Conservation (phyloP, 2,113 vertebrate genomes). For the Tyrannus savana region DNA sequence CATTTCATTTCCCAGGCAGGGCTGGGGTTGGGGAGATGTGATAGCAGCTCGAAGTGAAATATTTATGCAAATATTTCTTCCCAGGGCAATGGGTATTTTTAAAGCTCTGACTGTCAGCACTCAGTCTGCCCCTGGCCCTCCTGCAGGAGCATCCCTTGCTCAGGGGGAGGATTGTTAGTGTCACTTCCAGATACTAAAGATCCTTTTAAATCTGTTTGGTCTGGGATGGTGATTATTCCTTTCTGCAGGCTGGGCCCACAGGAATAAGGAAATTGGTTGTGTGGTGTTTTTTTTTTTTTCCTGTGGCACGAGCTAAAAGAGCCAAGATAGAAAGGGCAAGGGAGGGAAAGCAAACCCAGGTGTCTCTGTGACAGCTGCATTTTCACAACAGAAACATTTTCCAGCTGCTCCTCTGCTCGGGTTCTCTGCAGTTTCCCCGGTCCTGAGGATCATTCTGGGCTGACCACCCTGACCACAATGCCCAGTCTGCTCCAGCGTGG, state of each 20-base stretch:
- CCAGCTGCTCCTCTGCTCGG: background rate
- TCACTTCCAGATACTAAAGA: background rate
- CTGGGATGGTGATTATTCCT: background rate
- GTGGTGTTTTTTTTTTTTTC: background rate
- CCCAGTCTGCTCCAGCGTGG: background rate
- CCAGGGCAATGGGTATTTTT: background rate
- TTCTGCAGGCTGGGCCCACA: background rate
- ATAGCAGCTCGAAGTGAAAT: constrained; percentile 14
- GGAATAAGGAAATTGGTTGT: background rate
- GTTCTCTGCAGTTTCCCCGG: background rate
- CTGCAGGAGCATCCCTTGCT: background rate
- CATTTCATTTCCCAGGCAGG: background rate
- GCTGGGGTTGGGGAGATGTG: background rate
- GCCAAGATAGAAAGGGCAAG: background rate
- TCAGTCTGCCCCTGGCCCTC: background rate
- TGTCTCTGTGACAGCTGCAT: background rate
- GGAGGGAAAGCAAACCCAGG: background rate
- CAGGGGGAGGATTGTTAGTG: background rate
- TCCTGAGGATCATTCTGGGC: background rate
- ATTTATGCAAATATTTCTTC: constrained; percentile 35
- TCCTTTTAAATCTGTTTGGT: background rate
- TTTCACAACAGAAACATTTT: background rate
- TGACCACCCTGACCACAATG: too few species aligned
- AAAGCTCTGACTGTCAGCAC: background rate
- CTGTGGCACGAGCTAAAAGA: background rate